Percentiles rank a stretch among this genome's conserved stretches.
Evolutionary conservation across 2,888 invertebrate species (phyloP).

Genomic region (Drosophila picticornis): DNA sequence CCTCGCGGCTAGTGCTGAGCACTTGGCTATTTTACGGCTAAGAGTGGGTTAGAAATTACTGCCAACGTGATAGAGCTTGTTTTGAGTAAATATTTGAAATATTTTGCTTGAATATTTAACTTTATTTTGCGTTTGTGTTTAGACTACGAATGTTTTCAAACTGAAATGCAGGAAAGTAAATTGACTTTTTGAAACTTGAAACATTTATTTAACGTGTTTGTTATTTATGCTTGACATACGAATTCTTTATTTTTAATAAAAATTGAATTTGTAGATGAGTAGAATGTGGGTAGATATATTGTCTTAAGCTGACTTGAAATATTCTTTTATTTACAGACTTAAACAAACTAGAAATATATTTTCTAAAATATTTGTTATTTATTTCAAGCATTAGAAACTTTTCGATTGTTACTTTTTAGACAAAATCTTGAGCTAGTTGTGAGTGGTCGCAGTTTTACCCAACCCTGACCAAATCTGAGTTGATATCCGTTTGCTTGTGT

Average conservation of each 20-base stretch:
- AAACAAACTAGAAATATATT: background rate
- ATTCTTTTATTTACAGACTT: background rate
- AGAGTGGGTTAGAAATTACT: background rate
- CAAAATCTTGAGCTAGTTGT: slow-evolving; percentile 1
- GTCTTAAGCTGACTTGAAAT: background rate
- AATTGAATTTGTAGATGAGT: background rate
- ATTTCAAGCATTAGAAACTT: no score
- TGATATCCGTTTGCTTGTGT: slow-evolving; percentile 68
- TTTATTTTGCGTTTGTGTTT: background rate
- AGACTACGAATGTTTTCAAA: background rate
- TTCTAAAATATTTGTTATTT: background rate
- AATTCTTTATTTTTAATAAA: background rate
- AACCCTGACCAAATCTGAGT: slow-evolving; percentile 40
- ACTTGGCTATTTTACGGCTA: slow-evolving; percentile 45
- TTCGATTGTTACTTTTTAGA: background rate
- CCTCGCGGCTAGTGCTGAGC: slow-evolving; percentile 38
- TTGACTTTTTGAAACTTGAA: background rate
- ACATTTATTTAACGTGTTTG: background rate
- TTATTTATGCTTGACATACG: background rate
- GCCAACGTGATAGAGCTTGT: background rate
- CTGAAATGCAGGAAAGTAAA: background rate
- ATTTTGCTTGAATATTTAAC: background rate
- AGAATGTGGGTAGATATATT: no score
- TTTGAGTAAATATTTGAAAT: background rate
- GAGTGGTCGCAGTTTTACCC: background rate